Evolutionary conservation across 1,140 invertebrate genomes (phyloP).

Genomic region (Cryptotermes secundus): DNA sequence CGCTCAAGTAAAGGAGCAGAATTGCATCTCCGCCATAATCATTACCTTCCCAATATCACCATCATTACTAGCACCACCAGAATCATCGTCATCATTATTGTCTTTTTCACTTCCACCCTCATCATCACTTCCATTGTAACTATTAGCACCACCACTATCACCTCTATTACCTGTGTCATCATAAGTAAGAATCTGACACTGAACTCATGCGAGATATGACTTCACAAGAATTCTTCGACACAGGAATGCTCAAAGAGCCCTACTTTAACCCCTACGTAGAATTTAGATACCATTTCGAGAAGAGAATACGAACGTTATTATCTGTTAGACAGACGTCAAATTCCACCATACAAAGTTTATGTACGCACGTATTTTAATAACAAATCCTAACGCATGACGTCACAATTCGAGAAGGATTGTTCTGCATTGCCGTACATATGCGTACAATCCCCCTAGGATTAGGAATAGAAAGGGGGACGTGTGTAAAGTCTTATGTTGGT

Average conservation of each 20-base stretch:
- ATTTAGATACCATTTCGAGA: neutral
- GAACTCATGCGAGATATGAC: neutral
- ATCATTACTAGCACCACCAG: too few species aligned
- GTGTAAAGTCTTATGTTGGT: neutral
- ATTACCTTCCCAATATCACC: too few species aligned
- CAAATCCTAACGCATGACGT: conserved; percentile 15
- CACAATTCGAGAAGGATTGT: neutral
- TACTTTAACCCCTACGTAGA: neutral
- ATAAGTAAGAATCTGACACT: neutral
- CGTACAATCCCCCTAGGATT: neutral
- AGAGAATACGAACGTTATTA: neutral
- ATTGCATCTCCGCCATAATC: too few species aligned
- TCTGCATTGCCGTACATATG: neutral
- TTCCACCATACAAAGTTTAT: neutral
- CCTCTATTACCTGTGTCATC: neutral
- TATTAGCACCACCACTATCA: neutral
- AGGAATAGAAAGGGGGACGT: neutral
- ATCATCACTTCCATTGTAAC: neutral
- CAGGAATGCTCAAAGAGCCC: neutral
- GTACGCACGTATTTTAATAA: neutral
- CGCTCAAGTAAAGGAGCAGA: too few species aligned
- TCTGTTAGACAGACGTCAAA: neutral
- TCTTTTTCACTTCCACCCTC: neutral
- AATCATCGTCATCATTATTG: neutral
- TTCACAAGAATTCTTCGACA: neutral